A percentile compares a stretch with the other conserved stretches of the same genome.
These are phyloP conservation scores for Macroglossus sobrinus DNA, from an alignment of 2,113 vertebrate species.

Conservation along the genomic window DNA sequence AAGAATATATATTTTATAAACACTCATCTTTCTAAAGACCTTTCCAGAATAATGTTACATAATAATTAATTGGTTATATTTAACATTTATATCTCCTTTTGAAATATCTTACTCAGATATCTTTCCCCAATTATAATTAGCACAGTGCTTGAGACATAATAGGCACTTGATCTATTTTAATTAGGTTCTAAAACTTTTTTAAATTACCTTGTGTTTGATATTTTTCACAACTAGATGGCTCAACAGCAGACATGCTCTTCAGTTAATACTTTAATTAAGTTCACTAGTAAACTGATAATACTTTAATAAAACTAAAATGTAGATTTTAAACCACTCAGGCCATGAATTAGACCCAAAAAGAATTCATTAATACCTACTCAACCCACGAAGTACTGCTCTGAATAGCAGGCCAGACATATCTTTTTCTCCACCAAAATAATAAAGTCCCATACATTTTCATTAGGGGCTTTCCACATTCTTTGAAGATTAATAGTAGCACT, in stretches of 20 bases:
- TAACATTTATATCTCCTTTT: background rate
- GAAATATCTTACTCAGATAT: background rate
- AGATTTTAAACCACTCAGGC: background rate
- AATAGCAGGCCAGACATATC: background rate
- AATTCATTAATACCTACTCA: background rate
- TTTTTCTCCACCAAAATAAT: background rate
- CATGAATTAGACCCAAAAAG: background rate
- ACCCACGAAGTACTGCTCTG: background rate
- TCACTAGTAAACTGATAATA: background rate
- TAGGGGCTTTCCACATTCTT: background rate
- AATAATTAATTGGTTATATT: background rate
- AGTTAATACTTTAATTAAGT: background rate
- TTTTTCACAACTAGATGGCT: background rate
- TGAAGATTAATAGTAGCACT: background rate
- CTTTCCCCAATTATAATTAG: background rate
- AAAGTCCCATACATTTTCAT: background rate
- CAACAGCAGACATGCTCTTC: background rate
- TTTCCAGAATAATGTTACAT: background rate
- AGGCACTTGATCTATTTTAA: background rate
- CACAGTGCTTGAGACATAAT: background rate
- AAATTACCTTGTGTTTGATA: background rate
- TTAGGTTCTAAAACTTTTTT: background rate
- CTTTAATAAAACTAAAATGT: background rate
- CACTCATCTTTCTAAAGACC: background rate
- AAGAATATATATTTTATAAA: background rate